These are phyloP conservation scores for Mnemiopsis leidyi DNA, from an alignment of 37 sponge, comb jelly and placozoan genomes.

Conservation along the genomic window DNA sequence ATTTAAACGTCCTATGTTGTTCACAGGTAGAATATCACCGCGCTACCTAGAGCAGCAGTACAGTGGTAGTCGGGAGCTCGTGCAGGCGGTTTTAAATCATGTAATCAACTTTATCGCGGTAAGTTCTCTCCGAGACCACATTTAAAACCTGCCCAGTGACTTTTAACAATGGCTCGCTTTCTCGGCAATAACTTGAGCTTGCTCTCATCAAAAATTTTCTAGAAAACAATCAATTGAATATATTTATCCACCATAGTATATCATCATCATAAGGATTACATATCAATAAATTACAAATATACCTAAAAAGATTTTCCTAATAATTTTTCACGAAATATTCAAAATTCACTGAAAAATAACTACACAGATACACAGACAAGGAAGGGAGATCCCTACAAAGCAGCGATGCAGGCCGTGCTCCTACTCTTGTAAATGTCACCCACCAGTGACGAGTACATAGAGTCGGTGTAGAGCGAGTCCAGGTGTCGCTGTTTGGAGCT, in stretches of 20 bases:
- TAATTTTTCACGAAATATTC: slow-evolving; percentile 33
- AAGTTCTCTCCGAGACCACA: background rate
- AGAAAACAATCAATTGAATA: slow-evolving; percentile 16
- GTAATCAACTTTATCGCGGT: background rate
- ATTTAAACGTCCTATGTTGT: too few relatives aligned
- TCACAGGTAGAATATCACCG: too few relatives aligned
- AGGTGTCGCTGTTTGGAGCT: slow-evolving; percentile 26
- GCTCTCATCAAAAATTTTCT: too few relatives aligned
- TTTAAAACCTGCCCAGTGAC: background rate
- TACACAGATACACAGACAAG: background rate
- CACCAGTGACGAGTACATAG: slow-evolving; percentile 17
- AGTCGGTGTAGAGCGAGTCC: slow-evolving; percentile 41
- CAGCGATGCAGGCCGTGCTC: slow-evolving; percentile 58
- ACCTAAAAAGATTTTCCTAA: slow-evolving; percentile 42
- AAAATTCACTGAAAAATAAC: slow-evolving; percentile 57
- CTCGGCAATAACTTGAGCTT: background rate
- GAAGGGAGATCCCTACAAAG: background rate
- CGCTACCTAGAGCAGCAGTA: background rate
- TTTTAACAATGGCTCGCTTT: background rate
- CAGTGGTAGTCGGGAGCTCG: too few relatives aligned
- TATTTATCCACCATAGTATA: background rate
- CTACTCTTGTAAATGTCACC: slow-evolving; percentile 54
- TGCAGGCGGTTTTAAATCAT: too few relatives aligned
- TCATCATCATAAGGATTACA: background rate
- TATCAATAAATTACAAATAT: slow-evolving; percentile 61